phyloP scores from a whole-genome alignment of 2,888 invertebrate species.

The Xanthia icteritia region DNA sequence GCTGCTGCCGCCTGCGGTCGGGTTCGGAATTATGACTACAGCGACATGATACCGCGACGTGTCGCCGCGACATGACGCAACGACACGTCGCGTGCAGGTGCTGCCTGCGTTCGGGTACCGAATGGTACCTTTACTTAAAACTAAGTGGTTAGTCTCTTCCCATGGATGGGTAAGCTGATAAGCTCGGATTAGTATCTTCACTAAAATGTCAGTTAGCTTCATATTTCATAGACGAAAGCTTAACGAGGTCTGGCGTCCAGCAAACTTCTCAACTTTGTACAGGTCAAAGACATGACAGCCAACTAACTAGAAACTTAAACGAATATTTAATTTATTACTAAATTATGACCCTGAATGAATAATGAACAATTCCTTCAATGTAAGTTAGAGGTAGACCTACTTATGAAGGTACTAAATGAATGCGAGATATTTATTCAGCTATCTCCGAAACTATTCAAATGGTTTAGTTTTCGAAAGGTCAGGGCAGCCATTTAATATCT shows the following conservation, averaged over 20 bases:
- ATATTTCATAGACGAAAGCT: slow-evolving; percentile 26
- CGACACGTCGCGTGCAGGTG: too few relatives aligned
- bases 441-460: slow-evolving; percentile 5
- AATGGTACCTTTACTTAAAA: background rate
- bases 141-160: background rate
- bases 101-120: too few relatives aligned
- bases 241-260: slow-evolving; percentile 14
- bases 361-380: background rate
- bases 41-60: too few relatives aligned
- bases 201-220: slow-evolving; percentile 13
- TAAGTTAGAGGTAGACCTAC: background rate
- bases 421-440: background rate
- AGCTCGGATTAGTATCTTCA: slow-evolving; percentile 4
- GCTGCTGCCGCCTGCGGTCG: too few relatives aligned
- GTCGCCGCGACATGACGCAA: too few relatives aligned
- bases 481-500: slow-evolving; percentile 31
- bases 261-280: slow-evolving; percentile 14
- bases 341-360: background rate
- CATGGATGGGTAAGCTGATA: too few relatives aligned
- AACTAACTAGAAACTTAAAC: background rate
- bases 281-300: slow-evolving; percentile 17
- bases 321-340: slow-evolving; percentile 11
- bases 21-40: too few relatives aligned
- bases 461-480: slow-evolving; percentile 11
- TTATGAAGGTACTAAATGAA: background rate